Conservation (phyloP, 2,113 vertebrate species). For the Spermophilus dauricus region DNA sequence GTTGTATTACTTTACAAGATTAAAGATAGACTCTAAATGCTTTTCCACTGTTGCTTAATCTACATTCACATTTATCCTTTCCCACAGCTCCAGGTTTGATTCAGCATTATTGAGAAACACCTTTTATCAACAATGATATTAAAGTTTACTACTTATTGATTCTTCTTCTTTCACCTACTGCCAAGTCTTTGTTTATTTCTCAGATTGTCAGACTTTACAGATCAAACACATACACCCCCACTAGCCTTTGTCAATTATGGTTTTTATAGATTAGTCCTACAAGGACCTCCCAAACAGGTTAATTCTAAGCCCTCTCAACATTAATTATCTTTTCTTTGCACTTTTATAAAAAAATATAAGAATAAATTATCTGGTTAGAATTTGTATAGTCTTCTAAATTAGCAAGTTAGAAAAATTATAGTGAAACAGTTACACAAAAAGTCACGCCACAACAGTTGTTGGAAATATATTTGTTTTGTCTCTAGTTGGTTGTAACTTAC, state of each 20-base stretch:
- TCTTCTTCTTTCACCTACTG: conserved; percentile 82
- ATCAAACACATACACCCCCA: conserved; percentile 73
- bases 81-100: conserved; percentile 48
- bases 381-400: conserved; percentile 37
- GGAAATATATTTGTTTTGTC: conserved; percentile 31
- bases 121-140: conserved; percentile 72
- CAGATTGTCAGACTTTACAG: conserved; percentile 66
- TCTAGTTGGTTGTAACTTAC: not conserved
- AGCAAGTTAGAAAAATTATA: not conserved
- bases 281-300: not conserved
- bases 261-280: conserved; percentile 72
- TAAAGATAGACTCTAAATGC: not conserved
- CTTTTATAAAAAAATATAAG: conserved; percentile 12
- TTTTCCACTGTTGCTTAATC: conserved; percentile 27
- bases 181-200: conserved; percentile 80
- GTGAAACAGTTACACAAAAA: not conserved
- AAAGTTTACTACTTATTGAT: conserved; percentile 77
- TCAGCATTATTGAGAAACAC: conserved; percentile 46
- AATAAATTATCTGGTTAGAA: conserved; percentile 21
- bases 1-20: conserved; percentile 19
- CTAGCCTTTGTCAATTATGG: not conserved
- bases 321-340: conserved; percentile 33
- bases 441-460: not conserved
- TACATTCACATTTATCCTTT: conserved; percentile 49
- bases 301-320: not conserved